A percentile compares a stretch with the other conserved stretches of the same genome.
phyloP scores from a whole-genome alignment of 1,140 invertebrate species.

The Polypedilum vanderplanki region DNA sequence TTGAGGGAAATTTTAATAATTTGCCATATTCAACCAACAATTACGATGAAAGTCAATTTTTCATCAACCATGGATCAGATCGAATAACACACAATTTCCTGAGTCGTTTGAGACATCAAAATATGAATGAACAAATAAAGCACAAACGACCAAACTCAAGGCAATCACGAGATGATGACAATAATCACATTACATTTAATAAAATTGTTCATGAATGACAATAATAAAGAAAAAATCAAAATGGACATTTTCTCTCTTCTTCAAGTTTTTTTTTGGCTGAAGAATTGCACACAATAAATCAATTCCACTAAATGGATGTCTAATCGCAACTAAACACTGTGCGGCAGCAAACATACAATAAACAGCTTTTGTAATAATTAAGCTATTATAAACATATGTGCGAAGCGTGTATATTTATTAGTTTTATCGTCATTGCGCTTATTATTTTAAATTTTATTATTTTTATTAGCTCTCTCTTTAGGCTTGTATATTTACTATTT shows the following conservation, averaged over 20 bases:
- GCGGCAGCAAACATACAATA: too few species aligned
- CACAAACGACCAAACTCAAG: neutral
- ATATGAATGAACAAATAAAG: neutral
- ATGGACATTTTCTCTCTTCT: neutral
- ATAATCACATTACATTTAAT: neutral
- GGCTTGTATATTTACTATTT: too few species aligned
- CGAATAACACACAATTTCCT: neutral
- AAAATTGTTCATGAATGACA: neutral
- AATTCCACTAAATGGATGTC: neutral
- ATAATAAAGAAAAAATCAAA: neutral
- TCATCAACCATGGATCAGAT: neutral
- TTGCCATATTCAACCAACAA: conserved; percentile 25
- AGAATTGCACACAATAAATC: neutral
- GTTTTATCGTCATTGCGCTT: neutral
- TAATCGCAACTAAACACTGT: too few species aligned
- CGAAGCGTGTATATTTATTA: neutral
- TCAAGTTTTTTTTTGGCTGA: neutral
- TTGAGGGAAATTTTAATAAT: conserved; percentile 39
- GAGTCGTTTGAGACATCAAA: neutral
- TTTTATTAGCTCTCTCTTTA: too few species aligned
- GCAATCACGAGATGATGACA: conserved; percentile 1
- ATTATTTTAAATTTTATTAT: neutral
- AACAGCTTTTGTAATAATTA: neutral
- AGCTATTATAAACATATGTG: neutral
- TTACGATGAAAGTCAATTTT: neutral